Conservation (phyloP, 1,140 invertebrate genomes). For the Drosophila tsacasi region DNA sequence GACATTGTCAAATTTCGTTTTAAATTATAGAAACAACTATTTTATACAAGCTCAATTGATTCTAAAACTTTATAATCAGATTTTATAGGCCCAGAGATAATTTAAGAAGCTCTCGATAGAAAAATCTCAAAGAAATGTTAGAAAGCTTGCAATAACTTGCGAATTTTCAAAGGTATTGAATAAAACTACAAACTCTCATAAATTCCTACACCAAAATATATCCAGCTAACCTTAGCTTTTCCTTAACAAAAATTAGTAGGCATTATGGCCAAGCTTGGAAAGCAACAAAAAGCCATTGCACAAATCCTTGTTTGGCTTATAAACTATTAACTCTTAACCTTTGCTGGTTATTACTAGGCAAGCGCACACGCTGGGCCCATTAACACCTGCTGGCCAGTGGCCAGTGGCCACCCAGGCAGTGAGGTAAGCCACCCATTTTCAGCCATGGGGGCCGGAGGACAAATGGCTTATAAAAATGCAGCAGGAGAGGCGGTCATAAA, state of each 20-base stretch:
- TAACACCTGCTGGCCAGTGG: conserved; percentile 5
- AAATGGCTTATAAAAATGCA: conserved; percentile 58
- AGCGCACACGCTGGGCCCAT: conserved; percentile 8
- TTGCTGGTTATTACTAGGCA: not conserved
- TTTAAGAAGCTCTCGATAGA: not conserved
- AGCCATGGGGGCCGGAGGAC: conserved; percentile 8
- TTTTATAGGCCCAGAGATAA: not conserved
- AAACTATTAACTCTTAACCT: conserved; percentile 3
- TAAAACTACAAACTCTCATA: not conserved
- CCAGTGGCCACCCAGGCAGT: conserved; percentile 7
- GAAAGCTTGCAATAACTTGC: not conserved
- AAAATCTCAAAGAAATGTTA: not conserved
- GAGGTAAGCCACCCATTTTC: not conserved
- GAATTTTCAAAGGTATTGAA: not conserved
- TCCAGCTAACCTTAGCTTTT: not conserved
- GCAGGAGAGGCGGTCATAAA: conserved; percentile 27
- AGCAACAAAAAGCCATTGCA: not conserved
- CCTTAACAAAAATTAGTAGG: not conserved
- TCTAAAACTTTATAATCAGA: not conserved
- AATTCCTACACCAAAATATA: not conserved
- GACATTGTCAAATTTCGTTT: too few relatives aligned
- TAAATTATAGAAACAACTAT: too few relatives aligned
- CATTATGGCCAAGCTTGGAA: not conserved
- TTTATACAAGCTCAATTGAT: too few relatives aligned
- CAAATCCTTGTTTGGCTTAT: not conserved